Base-by-base conservation (phyloP, 2,888 invertebrate species). In the Drosophila atripex region DNA sequence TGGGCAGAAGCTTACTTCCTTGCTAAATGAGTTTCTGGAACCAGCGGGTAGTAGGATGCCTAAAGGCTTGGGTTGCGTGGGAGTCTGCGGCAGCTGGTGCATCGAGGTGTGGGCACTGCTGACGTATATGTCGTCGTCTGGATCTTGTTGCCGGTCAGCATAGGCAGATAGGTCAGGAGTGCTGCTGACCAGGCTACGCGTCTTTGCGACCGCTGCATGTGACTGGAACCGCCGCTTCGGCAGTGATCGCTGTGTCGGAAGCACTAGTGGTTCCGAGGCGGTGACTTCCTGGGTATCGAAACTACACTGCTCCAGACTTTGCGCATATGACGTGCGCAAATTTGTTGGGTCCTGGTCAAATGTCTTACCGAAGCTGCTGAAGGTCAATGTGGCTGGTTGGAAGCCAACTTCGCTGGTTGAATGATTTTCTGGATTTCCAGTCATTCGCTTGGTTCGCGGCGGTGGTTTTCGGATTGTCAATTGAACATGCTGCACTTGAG, bases 1-100 rank as follows among this genome's bases (percentile, higher is more conserved):
- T 3, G 96, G 96, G 78, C 95, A 95, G 90, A 96, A 96, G 84
- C 95, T 95, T 28, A 96, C 96, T 52, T 95, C 95, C 84, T 93
- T 93, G 76, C 90, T 88, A 30, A 91, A 89, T 1, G 91, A 91
- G 4, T 86, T 87, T 0, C 91, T 83, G 3, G 91, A 91, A 0
- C 90, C 90, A 0, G 87, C 79, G 0, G 90, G 84, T 23, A 91
- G 16, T 0, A 91, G 61, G n/a, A 91, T 91, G 11, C 91, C 91
- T 56, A 90, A 92, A 88, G 88, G 93, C 90, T 79, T 93, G 0
- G 76, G 58, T 91, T 78, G 93, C 1, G 73, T 71, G 2, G 75
- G 25, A 4, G 61, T 50, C 77, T 89, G 92, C 30, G 90, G 89
- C 71, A 93, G 89, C 59, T 91, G 92, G 75, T 93, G 93, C 79